Evolutionary conservation across 2,888 invertebrate genomes (phyloP), one percentile per base, ranked within the genome.

Genomic region (Malacosoma neustria): DNA sequence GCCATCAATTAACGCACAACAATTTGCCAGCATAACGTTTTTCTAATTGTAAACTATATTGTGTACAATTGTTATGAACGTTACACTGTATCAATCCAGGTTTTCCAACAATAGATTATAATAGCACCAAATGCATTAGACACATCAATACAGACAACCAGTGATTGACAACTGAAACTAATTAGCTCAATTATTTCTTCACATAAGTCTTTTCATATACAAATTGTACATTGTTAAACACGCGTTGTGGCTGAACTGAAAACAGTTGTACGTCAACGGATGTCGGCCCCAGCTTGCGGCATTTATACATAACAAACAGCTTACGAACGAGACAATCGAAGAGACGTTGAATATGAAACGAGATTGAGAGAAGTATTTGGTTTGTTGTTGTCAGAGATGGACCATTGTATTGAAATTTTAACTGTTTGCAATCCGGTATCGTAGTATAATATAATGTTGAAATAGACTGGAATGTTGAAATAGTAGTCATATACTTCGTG

Each of bases 211-310:
- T 22, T 69, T 68, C 55, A 58, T 57, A 72, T 72, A 67, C 51
- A 65, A 70, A 65, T 66, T 42, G 58, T 55, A 57, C 55, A 65
- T 72, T 75, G 72, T 73, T 70, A 65, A 58, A 54, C 62, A 53
- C 54, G 54, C 54, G 62, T 57, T 66, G 61, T 64, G 61, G 61
- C 51, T 58, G 50, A 67, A 76, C 76, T 76, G 75, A 80, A 80
- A 77, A 75, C 74, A 73, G 62, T 58, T 56, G 64, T 54, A 72
- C 72, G 75, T 72, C 73, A 76, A 63, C 75, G 75, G 77, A 75
- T 75, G 69, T 71, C 66, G 53, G 53, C 51, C 56, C 60, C 60
- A 60, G 59, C n/a, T n/a, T 55, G 51, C 48, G 22, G 62, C 64
- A 70, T 72, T 72, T 68, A 76, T 74, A 71, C 69, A 72, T 70